phyloP scores from a whole-genome alignment of 1,140 invertebrate species.

The Drosophila tristis region DNA sequence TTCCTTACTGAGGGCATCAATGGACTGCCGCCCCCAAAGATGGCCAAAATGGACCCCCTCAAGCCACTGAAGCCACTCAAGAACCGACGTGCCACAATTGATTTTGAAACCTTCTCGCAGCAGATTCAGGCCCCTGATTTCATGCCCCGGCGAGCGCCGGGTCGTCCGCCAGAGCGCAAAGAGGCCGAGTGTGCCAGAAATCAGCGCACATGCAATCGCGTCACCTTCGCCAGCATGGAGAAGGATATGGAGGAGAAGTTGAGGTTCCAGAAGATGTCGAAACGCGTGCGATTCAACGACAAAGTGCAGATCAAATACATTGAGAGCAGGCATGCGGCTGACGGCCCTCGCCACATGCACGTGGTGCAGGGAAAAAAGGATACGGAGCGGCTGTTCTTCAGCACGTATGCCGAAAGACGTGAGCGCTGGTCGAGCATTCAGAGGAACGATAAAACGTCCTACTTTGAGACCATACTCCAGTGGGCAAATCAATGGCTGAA shows the following conservation, averaged over 20 bases:
- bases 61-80: not conserved
- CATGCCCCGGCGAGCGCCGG: not conserved
- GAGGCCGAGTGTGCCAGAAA: constrained; percentile 46
- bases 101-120: constrained; percentile 41
- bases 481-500: constrained; percentile 73
- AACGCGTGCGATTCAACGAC: constrained; percentile 44
- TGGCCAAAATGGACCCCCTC: constrained; percentile 10
- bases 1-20: constrained; percentile 53
- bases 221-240: constrained; percentile 71
- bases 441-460: constrained; percentile 40
- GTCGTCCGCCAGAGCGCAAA: constrained; percentile 44
- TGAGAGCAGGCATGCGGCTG: constrained; percentile 4
- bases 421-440: constrained; percentile 32
- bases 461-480: constrained; percentile 52
- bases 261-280: not conserved
- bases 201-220: constrained; percentile 66
- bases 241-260: constrained; percentile 14
- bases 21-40: constrained; percentile 34
- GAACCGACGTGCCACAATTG: constrained; percentile 21
- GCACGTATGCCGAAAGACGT: constrained; percentile 46
- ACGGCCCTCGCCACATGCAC: constrained; percentile 2
- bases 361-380: constrained; percentile 39
- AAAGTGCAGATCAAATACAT: constrained; percentile 23
- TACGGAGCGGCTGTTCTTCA: constrained; percentile 36
- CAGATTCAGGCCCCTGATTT: constrained; percentile 29